A percentile compares a stretch with the other conserved stretches of the same genome.
Conservation (phyloP, 2,888 invertebrate genomes). For the Aspidiotus destructor region DNA sequence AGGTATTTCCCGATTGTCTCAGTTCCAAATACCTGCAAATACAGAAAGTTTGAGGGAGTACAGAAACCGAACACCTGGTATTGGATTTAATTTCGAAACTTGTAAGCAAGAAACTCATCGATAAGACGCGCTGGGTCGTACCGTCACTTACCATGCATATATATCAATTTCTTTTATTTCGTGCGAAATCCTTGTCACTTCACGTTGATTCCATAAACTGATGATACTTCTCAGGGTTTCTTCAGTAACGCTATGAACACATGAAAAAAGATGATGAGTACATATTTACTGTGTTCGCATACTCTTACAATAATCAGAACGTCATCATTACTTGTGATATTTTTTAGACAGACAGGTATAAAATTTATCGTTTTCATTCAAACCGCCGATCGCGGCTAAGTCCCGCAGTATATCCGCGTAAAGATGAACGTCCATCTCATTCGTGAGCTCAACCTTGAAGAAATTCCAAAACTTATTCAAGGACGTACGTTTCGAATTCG, state of each 20-base stretch:
- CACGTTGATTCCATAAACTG: constrained; percentile 18
- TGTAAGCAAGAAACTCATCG: no score
- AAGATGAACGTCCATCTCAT: not conserved
- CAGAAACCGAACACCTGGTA: not conserved
- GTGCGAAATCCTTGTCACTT: not conserved
- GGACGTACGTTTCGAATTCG: no score
- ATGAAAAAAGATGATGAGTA: not conserved
- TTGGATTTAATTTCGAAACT: not conserved
- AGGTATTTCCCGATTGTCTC: not conserved
- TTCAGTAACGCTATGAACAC: constrained; percentile 1
- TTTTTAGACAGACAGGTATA: not conserved
- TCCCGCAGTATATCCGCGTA: not conserved
- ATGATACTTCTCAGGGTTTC: constrained; percentile 27
- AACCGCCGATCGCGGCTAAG: not conserved
- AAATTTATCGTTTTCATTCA: not conserved
- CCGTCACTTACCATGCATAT: constrained; percentile 10
- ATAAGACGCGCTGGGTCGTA: not conserved
- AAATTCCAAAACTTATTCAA: no score
- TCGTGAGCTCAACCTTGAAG: no score
- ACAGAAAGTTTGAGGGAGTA: not conserved
- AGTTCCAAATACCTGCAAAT: constrained; percentile 13
- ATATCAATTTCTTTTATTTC: constrained; percentile 15
- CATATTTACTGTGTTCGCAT: no score
- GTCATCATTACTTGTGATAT: not conserved
- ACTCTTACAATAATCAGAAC: no score